Percentiles rank a stretch among this genome's conserved stretches.
Evolutionary conservation across 2,113 vertebrate species (phyloP).

Genomic region (Coptodon rendalli): DNA sequence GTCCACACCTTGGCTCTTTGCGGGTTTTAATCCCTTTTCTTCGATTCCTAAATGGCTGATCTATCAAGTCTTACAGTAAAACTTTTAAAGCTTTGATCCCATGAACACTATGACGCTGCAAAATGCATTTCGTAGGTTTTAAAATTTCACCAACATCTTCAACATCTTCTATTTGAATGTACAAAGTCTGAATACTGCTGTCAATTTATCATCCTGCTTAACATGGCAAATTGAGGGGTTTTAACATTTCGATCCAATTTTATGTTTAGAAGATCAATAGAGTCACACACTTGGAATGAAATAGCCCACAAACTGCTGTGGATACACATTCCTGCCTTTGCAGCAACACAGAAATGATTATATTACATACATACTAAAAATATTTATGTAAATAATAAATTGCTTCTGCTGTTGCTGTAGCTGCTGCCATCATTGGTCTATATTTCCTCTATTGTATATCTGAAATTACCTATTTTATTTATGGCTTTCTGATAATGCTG

Average conservation of each 20-base stretch:
- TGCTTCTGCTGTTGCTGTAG: background rate
- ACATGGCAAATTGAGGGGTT: background rate
- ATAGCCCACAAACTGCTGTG: background rate
- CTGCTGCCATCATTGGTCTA: constrained; percentile 36
- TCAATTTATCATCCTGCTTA: constrained; percentile 18
- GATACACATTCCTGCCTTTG: background rate
- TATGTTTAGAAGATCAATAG: constrained; percentile 30
- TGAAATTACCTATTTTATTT: constrained; percentile 61
- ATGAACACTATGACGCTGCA: constrained; percentile 17
- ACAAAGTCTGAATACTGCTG: background rate
- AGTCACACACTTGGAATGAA: background rate
- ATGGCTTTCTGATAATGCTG: constrained; percentile 37
- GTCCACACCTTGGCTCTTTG: constrained; percentile 17
- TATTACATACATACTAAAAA: constrained; percentile 14
- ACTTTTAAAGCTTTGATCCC: constrained; percentile 26
- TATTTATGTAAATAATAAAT: constrained; percentile 49
- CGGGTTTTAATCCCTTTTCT: constrained; percentile 4
- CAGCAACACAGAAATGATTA: constrained; percentile 10
- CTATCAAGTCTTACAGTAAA: constrained; percentile 33
- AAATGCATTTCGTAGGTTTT: background rate
- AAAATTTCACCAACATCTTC: background rate
- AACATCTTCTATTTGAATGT: constrained; percentile 9
- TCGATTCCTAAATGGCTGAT: constrained; percentile 43
- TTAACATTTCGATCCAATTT: constrained; percentile 25
- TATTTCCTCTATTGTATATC: constrained; percentile 35